Conservation (phyloP, 1,140 invertebrate species). For the Drosophila jambulina region DNA sequence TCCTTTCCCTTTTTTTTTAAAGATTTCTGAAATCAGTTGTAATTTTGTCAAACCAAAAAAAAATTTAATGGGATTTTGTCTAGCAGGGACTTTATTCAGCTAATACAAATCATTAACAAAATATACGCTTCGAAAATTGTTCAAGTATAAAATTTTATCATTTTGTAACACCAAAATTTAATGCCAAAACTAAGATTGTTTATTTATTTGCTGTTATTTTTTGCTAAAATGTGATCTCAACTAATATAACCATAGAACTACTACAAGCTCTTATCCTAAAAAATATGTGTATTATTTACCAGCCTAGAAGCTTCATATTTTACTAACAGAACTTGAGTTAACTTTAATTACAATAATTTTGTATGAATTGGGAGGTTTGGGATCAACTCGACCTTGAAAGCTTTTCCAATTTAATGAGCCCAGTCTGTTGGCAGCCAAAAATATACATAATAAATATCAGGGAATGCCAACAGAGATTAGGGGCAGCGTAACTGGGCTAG, state of each 20-base stretch:
- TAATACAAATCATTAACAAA: too few species aligned
- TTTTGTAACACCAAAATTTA: too few species aligned
- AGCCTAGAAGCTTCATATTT: background rate
- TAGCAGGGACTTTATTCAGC: too few species aligned
- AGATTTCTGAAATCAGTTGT: too few species aligned
- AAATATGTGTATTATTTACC: background rate
- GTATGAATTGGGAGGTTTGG: background rate
- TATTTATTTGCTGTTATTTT: background rate
- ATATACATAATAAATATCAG: constrained; percentile 1
- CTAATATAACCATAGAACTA: background rate
- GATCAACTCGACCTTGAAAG: background rate
- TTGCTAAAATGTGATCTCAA: background rate
- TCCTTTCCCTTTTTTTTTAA: too few species aligned
- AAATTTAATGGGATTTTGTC: too few species aligned
- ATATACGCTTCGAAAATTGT: too few species aligned
- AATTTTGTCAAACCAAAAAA: too few species aligned
- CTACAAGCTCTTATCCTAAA: background rate
- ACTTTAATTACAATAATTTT: background rate
- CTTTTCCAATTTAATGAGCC: too few species aligned
- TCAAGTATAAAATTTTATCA: too few species aligned
- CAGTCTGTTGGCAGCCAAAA: background rate
- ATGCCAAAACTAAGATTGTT: background rate
- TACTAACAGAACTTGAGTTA: background rate
- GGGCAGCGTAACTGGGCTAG: constrained; percentile 7
- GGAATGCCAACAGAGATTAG: constrained; percentile 14